phyloP scores from a whole-genome alignment of 2,888 invertebrate species.

The Orthosia gracilis region DNA sequence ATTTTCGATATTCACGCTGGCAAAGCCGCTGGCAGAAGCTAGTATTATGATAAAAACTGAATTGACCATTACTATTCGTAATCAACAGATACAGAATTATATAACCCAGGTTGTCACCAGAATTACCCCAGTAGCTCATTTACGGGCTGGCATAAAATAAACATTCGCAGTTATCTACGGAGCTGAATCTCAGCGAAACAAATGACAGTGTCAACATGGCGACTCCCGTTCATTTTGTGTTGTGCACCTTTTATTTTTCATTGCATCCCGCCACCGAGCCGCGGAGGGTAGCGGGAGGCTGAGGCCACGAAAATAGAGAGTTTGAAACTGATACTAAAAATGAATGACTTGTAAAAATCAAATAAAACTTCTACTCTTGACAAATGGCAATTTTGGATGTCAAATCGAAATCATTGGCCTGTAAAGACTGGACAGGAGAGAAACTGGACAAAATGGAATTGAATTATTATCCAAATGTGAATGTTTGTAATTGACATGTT shows the following conservation, averaged over 20 bases:
- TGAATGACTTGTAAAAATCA: background rate
- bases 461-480: too few relatives aligned
- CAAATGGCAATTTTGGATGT: background rate
- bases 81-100: background rate
- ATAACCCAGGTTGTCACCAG: background rate
- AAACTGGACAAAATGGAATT: too few relatives aligned
- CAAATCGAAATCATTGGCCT: background rate
- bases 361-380: background rate
- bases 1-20: too few relatives aligned
- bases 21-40: too few relatives aligned
- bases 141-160: constrained; percentile 63
- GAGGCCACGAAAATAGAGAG: constrained; percentile 64
- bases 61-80: too few relatives aligned
- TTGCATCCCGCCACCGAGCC: constrained; percentile 73
- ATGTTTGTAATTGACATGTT: too few relatives aligned
- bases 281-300: constrained; percentile 59
- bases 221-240: constrained; percentile 78
- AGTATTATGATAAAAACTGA: too few relatives aligned
- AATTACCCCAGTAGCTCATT: constrained; percentile 36
- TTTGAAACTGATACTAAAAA: background rate
- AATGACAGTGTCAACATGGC: constrained; percentile 79
- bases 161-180: constrained; percentile 61
- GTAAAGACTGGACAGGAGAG: too few relatives aligned
- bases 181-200: constrained; percentile 72
- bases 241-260: constrained; percentile 81